phyloP scores from a whole-genome alignment of 2,888 invertebrate species.

The Imbricaverruca yamaguchii region DNA sequence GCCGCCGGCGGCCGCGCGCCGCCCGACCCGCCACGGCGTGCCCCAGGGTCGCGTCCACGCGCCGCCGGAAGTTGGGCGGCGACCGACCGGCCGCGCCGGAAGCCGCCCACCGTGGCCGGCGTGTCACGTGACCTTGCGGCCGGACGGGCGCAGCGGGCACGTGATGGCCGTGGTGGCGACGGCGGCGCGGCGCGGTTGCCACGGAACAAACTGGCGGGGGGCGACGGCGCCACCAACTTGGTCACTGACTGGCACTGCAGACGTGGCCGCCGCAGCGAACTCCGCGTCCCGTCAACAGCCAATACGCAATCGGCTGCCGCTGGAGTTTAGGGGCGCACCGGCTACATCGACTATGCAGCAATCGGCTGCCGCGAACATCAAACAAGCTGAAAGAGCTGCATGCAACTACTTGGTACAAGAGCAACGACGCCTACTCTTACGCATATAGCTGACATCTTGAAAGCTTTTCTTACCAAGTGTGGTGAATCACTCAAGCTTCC shows the following conservation, averaged over 20 bases:
- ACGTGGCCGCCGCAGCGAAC: no score
- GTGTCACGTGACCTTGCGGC: background rate
- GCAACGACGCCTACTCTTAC: no score
- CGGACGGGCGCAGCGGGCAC: background rate
- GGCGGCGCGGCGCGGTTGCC: conserved; percentile 68
- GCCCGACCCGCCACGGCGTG: background rate
- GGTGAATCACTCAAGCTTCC: no score
- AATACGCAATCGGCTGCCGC: no score
- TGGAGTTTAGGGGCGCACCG: no score
- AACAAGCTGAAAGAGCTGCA: no score
- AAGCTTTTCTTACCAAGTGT: no score
- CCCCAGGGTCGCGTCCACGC: conserved; percentile 51
- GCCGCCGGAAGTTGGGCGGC: conserved; percentile 52
- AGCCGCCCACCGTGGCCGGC: conserved; percentile 95
- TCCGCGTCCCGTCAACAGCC: no score
- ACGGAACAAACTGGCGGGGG: background rate
- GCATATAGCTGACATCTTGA: no score
- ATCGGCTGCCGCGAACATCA: no score
- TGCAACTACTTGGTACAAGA: no score
- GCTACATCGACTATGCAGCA: no score
- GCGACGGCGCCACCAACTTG: background rate
- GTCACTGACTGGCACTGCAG: background rate
- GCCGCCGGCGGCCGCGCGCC: conserved; percentile 47
- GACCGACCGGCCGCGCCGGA: conserved; percentile 62
- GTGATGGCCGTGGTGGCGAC: conserved; percentile 56